Evolutionary conservation across 2,797 vertebrate species (phyloP), one percentile per base, ranked within the genome.

Genomic region (Nyctalus aviator): DNA sequence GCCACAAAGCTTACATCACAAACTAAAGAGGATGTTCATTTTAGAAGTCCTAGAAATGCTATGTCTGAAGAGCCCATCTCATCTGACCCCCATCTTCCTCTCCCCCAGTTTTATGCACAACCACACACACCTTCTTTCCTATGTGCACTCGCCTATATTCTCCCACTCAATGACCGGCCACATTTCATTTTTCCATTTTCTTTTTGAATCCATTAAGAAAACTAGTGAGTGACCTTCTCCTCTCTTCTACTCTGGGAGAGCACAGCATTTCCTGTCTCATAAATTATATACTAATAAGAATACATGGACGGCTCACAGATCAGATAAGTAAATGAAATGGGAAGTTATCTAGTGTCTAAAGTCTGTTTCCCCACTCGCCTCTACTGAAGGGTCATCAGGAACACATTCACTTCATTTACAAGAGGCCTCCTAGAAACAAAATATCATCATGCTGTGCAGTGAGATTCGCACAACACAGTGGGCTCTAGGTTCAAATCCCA

Each of bases 201-300:
- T 93, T 79, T 90, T 82, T 91, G 66, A 92, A 88, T 94, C 50
- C 25, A 2, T 0, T 1, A 90, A 48, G 84, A 95, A 95, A 94
- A 93, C 73, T 25, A 93, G 84, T 88, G 93, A 93, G 84, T 88
- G 93, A 95, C 66, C 66, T 91, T 84, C 85, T 94, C 90, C 85
- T 94, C 90, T 91, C 85, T 77, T 27, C 20, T 0, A 4, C 59
- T 91, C 87, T 59, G 6, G 77, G 91, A 88, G 69, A 96, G 30
- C 14, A 69, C 30, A 44, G 41, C 7, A 69, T 78, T 91, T 96
- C 77, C 68, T 3, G 11, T 92, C 85, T 90, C 72, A 88, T 62
- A 95, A 89, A 96, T 90, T 93, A 93, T 57, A 86, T 62, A 88
- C 73, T 68, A 89, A 84, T 79, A 90, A 86, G 41, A 84, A 77